Evolutionary conservation across 23 tunicate genomes (phyloP), one percentile per base, ranked within the genome.

Genomic region (Clavelina lepadiformis): DNA sequence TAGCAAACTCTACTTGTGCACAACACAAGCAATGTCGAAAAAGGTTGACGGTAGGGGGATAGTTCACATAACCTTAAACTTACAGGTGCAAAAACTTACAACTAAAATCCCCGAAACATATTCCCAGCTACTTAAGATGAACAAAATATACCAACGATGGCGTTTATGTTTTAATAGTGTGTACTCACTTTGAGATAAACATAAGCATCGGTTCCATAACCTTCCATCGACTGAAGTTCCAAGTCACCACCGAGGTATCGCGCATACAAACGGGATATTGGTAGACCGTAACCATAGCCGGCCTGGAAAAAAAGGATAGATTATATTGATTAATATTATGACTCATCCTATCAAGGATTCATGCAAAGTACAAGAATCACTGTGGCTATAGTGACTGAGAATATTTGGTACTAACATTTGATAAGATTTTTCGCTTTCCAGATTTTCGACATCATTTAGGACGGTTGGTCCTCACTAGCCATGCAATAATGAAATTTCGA

Each of bases 281-380:
- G 99, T 20, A 94, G 72, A 33, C 99, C 99, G 49, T 94, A 94
- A 31, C 99, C 99, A 58, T 86, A 94, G 1, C 99, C 99, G 64
- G 99, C 99, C 89, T 86, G 73, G 23, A 63, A 53, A 46, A 19
- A 66, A 45, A 46, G 46, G 31, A 4, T 33, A 51, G 4, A 31
- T 21, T 27, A n/a, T 30, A 26, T 15, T 2, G 5, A 56, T 21
- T 18, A 2, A n/a, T 35, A 28, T 22, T 56, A 56, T 2, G 31
- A 26, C 15, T 15, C 22, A 5, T 52, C 6, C 58, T 15, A 41
- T 41, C 49, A 41, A 41, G 49, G 11, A 11, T 11, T 15, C 11
- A 41, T 11, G 15, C 11, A 41, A 15, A 11, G 15, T 15, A 41
- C 49, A 41, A 11, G 11, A 41, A 15, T 15, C 49, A 41, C 15